Evolutionary conservation across 2,888 invertebrate species (phyloP), one percentile per base, ranked within the genome.

Genomic region (Cheilosia variabilis): DNA sequence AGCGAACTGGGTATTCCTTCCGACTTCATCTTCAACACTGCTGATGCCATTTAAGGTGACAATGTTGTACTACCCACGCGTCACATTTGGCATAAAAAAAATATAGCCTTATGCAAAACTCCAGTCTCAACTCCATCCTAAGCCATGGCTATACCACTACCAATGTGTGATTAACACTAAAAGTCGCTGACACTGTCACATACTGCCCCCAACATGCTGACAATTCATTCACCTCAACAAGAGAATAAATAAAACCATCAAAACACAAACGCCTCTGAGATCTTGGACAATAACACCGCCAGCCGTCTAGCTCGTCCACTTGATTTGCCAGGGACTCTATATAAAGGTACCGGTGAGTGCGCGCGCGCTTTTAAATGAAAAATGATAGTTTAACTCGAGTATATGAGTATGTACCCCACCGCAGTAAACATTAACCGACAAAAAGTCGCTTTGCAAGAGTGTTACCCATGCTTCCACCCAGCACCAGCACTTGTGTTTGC

Each of bases 361-460:
- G 52, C 15, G 73, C 57, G 73, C 79, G 84, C 75, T 75, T 79
- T 71, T 66, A 84, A 84, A 84, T 84, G 79, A 84, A 84, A 84
- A 84, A 84, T 84, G 79, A 84, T 75, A 79, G 79, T 75, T 76
- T 84, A 69, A 84, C 75, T 79, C 43, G 37, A 57, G 68, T 57
- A 63, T 57, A 19, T 37, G 43, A 57, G 68, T 68, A 58, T 57
- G 27, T 45, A 45, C 22, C 73, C 73, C 53, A 53, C 75, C 62
- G 24, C 83, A 84, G 75, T 65, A 9, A 31, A 31, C 68, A 68
- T 79, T 58, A 72, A 45, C 53, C 71, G 50, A 84, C 60, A 73
- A 52, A 66, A 62, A 66, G 53, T 72, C 65, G 27, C 24, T 55
- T 53, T 43, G 58, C 47, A 13, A 13, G 31, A 31, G 15, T 52